Evolutionary conservation across 2,797 vertebrate genomes (phyloP).

Genomic region (Propithecus deckenii): DNA sequence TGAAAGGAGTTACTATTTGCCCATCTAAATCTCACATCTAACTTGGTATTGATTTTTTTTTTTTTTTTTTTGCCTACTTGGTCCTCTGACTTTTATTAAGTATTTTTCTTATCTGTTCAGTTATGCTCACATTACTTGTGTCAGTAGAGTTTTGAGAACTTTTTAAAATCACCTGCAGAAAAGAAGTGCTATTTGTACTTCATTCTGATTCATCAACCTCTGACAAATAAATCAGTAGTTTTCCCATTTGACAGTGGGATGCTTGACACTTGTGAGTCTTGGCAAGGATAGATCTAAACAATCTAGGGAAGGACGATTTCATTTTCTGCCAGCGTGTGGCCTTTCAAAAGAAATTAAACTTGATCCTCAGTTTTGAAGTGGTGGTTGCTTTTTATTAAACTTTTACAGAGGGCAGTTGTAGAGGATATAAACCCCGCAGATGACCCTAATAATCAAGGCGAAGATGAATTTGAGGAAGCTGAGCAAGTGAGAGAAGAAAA

Average conservation of each 20-base stretch:
- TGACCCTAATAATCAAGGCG: slow-evolving; percentile 99
- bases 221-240: background rate
- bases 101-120: background rate
- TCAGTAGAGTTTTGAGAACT: background rate
- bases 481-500: slow-evolving; percentile 91
- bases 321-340: background rate
- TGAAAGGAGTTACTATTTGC: background rate
- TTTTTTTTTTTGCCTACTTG: background rate
- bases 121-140: background rate
- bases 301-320: background rate
- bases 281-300: background rate
- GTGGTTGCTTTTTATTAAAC: slow-evolving; percentile 51
- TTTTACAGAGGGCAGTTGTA: slow-evolving; percentile 85
- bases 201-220: background rate
- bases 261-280: background rate
- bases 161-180: background rate
- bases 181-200: background rate
- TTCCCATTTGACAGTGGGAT: background rate
- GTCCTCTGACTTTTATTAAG: background rate
- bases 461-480: slow-evolving; percentile 98
- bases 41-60: background rate
- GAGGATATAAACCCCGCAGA: slow-evolving; percentile 95
- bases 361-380: slow-evolving; percentile 24
- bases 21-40: background rate
- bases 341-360: slow-evolving; percentile 52